Evolutionary conservation across 1,140 invertebrate species (phyloP).

Genomic region (Eumaeus atala): DNA sequence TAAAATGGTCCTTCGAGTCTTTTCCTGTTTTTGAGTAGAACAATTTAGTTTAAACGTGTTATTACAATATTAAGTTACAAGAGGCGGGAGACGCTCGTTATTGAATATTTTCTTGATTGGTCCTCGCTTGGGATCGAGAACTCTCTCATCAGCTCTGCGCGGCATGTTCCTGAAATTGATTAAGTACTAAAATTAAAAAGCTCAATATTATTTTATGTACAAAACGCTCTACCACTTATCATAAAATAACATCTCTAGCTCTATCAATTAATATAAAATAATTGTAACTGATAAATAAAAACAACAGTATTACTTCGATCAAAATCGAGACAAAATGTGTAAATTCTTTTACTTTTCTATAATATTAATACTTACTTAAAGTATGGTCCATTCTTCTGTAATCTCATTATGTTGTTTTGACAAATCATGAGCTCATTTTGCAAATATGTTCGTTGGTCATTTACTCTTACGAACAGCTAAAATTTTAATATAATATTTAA

Average conservation of each 20-base stretch:
- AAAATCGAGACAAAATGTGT: no score
- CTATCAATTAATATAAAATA: no score
- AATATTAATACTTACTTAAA: constrained; percentile 63
- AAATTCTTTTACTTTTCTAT: no score
- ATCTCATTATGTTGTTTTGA: constrained; percentile 60
- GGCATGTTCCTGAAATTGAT: constrained; percentile 50
- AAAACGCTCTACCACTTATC: not conserved
- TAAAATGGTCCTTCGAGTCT: not conserved
- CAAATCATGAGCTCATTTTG: constrained; percentile 67
- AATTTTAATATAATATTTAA: constrained; percentile 20
- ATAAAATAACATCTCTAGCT: no score
- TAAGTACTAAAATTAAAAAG: constrained; percentile 9
- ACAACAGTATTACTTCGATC: no score
- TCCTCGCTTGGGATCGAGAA: constrained; percentile 65
- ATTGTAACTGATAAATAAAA: no score
- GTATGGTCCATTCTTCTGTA: constrained; percentile 52
- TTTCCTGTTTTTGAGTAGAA: not conserved
- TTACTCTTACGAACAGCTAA: constrained; percentile 58
- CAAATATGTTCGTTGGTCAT: constrained; percentile 61
- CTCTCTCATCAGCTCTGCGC: constrained; percentile 56
- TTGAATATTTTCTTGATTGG: constrained; percentile 62
- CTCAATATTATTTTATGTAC: constrained; percentile 1
- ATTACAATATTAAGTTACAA: constrained; percentile 39
- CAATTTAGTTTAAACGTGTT: not conserved
- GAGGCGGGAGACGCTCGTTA: constrained; percentile 54